Percentiles rank a stretch among this genome's conserved stretches.
These are phyloP conservation scores for Dipus sagitta DNA, from an alignment of 2,797 vertebrate genomes.

Conservation along the genomic window DNA sequence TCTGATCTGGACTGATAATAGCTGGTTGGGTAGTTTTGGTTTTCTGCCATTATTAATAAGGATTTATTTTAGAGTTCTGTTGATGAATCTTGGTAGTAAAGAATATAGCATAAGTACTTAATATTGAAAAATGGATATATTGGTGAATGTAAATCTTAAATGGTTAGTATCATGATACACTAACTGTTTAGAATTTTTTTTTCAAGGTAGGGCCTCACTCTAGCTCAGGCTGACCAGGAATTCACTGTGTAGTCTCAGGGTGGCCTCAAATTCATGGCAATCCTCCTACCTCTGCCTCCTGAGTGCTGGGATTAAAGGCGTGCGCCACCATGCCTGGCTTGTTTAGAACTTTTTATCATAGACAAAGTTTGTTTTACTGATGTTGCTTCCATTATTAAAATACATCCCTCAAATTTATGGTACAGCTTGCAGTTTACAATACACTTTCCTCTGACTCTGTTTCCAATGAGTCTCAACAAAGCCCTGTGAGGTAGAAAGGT, in stretches of 20 bases:
- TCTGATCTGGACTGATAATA: constrained; percentile 69
- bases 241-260: too few relatives aligned
- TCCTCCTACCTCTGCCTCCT: too few relatives aligned
- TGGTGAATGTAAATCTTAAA: neutral
- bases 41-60: constrained; percentile 66
- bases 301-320: too few relatives aligned
- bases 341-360: neutral
- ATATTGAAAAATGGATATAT: neutral
- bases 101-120: neutral
- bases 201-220: too few relatives aligned
- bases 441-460: constrained; percentile 5
- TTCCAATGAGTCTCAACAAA: constrained; percentile 12
- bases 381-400: constrained; percentile 25
- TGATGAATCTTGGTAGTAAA: constrained; percentile 57
- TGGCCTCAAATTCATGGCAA: too few relatives aligned
- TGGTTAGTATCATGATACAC: neutral
- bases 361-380: neutral
- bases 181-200: neutral
- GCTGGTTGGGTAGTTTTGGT: constrained; percentile 76
- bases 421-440: neutral
- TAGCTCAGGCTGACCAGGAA: too few relatives aligned
- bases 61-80: constrained; percentile 75
- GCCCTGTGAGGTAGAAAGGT: neutral
- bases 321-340: neutral
- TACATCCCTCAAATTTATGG: neutral